These are phyloP conservation scores for Tetraneura akinire DNA, from an alignment of 1,140 invertebrate species.

Conservation along the genomic window DNA sequence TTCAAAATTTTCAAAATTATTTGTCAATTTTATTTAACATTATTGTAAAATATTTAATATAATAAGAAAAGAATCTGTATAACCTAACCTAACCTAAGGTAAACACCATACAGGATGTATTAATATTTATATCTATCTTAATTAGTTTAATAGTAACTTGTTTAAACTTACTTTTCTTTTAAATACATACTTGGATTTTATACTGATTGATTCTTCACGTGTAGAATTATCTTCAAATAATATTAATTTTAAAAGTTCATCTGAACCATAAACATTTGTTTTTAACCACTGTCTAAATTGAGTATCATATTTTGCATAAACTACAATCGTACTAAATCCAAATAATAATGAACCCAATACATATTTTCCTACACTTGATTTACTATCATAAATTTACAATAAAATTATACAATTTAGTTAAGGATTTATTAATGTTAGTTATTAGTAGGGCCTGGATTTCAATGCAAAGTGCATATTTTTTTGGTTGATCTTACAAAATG, in stretches of 20 bases:
- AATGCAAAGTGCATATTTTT: too few species aligned
- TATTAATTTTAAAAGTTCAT: slow-evolving; percentile 68
- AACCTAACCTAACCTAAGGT: too few species aligned
- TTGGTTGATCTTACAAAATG: too few species aligned
- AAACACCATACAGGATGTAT: too few species aligned
- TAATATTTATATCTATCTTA: too few species aligned
- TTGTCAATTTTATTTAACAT: too few species aligned
- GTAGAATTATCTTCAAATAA: slow-evolving; percentile 67
- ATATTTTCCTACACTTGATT: slow-evolving; percentile 36
- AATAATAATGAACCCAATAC: slow-evolving; percentile 55
- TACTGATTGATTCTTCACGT: background rate
- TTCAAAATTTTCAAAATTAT: too few species aligned
- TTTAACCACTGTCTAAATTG: slow-evolving; percentile 69
- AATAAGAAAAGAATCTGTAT: too few species aligned
- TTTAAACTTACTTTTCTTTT: background rate
- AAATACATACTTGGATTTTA: slow-evolving; percentile 34
- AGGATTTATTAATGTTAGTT: background rate
- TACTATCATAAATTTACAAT: slow-evolving; percentile 13
- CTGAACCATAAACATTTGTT: slow-evolving; percentile 69
- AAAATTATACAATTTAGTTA: background rate
- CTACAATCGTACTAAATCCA: slow-evolving; percentile 60
- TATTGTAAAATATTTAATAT: too few species aligned
- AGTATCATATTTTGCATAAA: slow-evolving; percentile 70
- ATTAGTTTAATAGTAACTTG: too few species aligned
- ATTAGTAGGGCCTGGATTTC: too few species aligned